Evolutionary conservation across 1,140 invertebrate species (phyloP).

Genomic region (Uloborus diversus): DNA sequence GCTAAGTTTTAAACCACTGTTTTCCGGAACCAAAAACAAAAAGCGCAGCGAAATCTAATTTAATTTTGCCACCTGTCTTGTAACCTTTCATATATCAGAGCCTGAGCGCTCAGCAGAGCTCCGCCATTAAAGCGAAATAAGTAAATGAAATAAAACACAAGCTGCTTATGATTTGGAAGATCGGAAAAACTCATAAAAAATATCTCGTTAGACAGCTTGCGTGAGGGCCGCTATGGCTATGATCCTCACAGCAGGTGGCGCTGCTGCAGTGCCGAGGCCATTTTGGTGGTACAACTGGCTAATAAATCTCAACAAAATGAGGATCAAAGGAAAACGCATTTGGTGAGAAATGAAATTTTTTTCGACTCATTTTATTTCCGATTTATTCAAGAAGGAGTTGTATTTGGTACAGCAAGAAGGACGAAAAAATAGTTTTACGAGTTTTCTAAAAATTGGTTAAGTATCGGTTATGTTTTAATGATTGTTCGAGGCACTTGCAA

Average conservation of each 20-base stretch:
- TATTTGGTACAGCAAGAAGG: neutral
- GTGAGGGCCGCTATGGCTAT: neutral
- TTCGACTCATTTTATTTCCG: slow-evolving; percentile 17
- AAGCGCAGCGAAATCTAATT: too few relatives aligned
- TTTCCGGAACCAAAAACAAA: too few relatives aligned
- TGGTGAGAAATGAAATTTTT: slow-evolving; percentile 3
- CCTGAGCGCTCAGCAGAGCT: slow-evolving; percentile 5
- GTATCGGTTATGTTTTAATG: neutral
- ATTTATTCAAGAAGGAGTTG: slow-evolving; percentile 11
- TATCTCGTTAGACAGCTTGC: slow-evolving; percentile 9
- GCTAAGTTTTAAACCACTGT: too few relatives aligned
- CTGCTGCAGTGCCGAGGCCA: neutral
- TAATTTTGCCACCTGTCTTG: too few relatives aligned
- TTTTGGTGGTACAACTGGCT: neutral
- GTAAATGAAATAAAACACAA: slow-evolving; percentile 15
- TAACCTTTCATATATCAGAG: slow-evolving; percentile 29
- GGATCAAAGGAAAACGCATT: neutral
- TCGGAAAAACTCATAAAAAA: slow-evolving; percentile 14
- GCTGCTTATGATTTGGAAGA: slow-evolving; percentile 8
- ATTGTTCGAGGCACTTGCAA: neutral
- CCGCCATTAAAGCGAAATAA: slow-evolving; percentile 21
- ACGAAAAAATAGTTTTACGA: slow-evolving; percentile 11
- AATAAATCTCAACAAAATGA: slow-evolving; percentile 3
- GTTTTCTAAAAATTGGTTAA: too few relatives aligned
- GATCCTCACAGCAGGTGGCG: slow-evolving; percentile 21